phyloP scores from a whole-genome alignment of 2,797 vertebrate genomes.

The Lacerta bilineata region DNA sequence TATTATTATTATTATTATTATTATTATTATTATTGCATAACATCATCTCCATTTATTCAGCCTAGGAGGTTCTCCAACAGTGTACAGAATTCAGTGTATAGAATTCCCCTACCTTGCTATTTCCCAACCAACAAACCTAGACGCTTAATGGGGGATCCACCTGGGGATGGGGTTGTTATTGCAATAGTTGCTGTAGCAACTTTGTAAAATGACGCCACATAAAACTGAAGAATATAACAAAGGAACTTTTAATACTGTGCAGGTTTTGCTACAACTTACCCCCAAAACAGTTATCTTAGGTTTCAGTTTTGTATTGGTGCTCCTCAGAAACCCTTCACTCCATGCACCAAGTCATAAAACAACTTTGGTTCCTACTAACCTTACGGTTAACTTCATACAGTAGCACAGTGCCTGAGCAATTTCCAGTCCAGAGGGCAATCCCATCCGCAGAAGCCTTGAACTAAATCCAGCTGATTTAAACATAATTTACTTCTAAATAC shows the following conservation, averaged over 20 bases:
- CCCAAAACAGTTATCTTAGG: background rate
- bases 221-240: background rate
- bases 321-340: background rate
- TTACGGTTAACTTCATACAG: background rate
- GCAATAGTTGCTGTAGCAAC: background rate
- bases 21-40: background rate
- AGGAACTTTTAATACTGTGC: background rate
- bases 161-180: background rate
- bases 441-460: background rate
- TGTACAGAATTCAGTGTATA: background rate
- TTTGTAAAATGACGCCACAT: background rate
- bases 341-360: background rate
- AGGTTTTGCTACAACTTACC: background rate
- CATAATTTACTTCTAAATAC: background rate
- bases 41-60: background rate
- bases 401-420: background rate
- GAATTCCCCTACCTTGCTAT: background rate
- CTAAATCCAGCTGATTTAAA: background rate
- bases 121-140: background rate
- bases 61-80: background rate
- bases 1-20: background rate
- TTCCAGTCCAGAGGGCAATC: background rate
- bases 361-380: background rate
- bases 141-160: background rate
- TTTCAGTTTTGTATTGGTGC: background rate